Evolutionary conservation across 1,140 invertebrate species (phyloP).

Genomic region (Psilanteris sp.): DNA sequence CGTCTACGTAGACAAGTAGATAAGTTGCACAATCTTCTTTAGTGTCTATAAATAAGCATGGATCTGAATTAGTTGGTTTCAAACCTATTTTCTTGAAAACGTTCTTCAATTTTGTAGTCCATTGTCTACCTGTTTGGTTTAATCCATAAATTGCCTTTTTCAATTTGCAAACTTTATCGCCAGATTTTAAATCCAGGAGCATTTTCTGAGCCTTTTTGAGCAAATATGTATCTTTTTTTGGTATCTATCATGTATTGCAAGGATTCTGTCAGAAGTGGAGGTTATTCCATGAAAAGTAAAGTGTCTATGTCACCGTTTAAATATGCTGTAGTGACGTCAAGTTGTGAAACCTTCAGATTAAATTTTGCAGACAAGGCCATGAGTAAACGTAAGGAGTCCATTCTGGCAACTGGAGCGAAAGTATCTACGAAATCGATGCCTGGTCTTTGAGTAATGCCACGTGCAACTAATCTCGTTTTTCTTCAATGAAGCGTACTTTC

Average conservation of each 20-base stretch:
- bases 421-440: conserved; percentile 11
- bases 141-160: conserved; percentile 71
- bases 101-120: conserved; percentile 63
- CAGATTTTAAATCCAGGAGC: conserved; percentile 8
- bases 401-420: conserved; percentile 7
- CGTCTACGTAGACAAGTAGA: no score
- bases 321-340: conserved; percentile 12
- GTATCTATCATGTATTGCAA: background rate
- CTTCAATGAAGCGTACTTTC: conserved; percentile 19
- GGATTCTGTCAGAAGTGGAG: background rate
- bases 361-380: conserved; percentile 15
- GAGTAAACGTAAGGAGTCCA: conserved; percentile 13
- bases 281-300: background rate
- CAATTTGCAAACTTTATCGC: conserved; percentile 64
- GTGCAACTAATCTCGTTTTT: conserved; percentile 49
- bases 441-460: conserved; percentile 42
- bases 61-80: background rate
- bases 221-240: background rate
- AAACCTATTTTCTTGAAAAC: background rate
- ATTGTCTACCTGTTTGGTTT: conserved; percentile 68
- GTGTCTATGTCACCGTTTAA: conserved; percentile 9
- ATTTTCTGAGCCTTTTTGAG: conserved; percentile 1
- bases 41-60: background rate
- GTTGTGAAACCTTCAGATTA: conserved; percentile 4
- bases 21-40: no score